A percentile compares a stretch with the other conserved stretches of the same genome.
Evolutionary conservation across 2,888 invertebrate genomes (phyloP).

Genomic region (Ophion slaviceki): DNA sequence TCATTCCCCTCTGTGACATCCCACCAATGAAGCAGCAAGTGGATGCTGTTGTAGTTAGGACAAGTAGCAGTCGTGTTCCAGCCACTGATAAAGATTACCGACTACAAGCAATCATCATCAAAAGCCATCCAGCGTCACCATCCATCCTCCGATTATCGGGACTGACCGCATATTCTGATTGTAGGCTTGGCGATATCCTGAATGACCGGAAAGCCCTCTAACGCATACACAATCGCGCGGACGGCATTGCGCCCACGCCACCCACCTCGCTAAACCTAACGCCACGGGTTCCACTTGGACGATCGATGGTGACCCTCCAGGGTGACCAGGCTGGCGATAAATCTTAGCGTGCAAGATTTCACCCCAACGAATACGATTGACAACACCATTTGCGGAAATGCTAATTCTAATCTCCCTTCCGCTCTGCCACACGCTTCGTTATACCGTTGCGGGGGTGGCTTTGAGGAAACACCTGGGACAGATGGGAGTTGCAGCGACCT

Average conservation of each 20-base stretch:
- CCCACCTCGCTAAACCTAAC: background rate
- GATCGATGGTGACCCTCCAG: conserved; percentile 16
- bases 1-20: too few species aligned
- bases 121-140: too few species aligned
- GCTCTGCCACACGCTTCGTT: background rate
- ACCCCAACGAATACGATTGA: conserved; percentile 13
- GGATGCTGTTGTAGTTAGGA: too few species aligned
- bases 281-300: conserved; percentile 13
- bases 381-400: conserved; percentile 20
- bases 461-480: background rate
- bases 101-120: too few species aligned
- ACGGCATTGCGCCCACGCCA: conserved; percentile 5
- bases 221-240: background rate
- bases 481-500: too few species aligned
- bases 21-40: too few species aligned
- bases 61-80: too few species aligned
- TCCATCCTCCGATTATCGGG: too few species aligned
- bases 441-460: background rate
- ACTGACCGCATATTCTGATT: too few species aligned
- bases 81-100: too few species aligned
- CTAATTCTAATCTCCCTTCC: background rate
- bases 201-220: too few species aligned
- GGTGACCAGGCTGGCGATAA: conserved; percentile 32
- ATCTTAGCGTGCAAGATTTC: conserved; percentile 5
- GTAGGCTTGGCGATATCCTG: too few species aligned